A percentile compares a stretch with the other conserved stretches of the same genome.
Evolutionary conservation across 2,797 vertebrate species (phyloP).

Genomic region (Siniperca scherzeri): DNA sequence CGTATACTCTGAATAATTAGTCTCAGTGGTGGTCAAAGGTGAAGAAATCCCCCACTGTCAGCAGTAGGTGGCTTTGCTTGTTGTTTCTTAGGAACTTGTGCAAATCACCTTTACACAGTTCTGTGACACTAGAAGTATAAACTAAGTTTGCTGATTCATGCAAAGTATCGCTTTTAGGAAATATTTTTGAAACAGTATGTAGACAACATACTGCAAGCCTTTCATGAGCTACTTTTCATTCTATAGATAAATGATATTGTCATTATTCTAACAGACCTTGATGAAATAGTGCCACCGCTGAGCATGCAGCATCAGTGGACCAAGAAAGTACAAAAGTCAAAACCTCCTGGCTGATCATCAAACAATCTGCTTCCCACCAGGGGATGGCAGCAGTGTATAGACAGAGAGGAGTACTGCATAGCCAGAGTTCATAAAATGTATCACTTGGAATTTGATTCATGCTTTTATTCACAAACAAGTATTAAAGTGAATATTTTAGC

Average conservation of each 20-base stretch:
- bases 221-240: no score
- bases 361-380: neutral
- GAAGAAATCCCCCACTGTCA: no score
- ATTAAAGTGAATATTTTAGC: neutral
- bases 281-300: neutral
- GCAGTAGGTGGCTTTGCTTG: neutral
- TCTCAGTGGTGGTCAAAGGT: no score
- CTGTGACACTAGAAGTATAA: no score
- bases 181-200: no score
- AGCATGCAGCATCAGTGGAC: neutral
- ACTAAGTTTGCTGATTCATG: no score
- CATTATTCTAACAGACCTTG: neutral
- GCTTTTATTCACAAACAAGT: neutral
- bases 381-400: slow-evolving; percentile 20
- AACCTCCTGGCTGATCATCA: neutral
- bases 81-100: neutral
- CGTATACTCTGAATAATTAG: no score
- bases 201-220: no score
- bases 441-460: neutral
- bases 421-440: neutral
- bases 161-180: no score
- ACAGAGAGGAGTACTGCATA: neutral
- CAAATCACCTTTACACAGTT: no score
- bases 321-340: neutral
- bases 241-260: no score